Conservation (phyloP, 2,113 vertebrate genomes). For the Periophthalmodon schlosseri region DNA sequence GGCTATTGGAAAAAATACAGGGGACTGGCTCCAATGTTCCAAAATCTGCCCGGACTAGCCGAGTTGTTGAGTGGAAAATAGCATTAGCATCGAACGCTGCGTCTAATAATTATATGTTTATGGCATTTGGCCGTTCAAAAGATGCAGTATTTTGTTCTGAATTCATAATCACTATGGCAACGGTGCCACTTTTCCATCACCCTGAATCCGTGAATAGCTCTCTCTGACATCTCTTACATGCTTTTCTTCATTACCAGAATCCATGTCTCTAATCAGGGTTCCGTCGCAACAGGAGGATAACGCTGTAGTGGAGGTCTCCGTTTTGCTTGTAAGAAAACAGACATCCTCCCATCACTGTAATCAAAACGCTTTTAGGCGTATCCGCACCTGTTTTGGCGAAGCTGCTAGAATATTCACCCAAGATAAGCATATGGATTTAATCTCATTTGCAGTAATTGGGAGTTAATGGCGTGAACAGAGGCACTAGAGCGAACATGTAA, state of each 20-base stretch:
- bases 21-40: too few relatives aligned
- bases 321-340: neutral
- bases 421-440: constrained; percentile 1
- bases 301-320: neutral
- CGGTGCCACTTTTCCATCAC: too few relatives aligned
- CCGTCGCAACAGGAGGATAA: neutral
- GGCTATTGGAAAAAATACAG: too few relatives aligned
- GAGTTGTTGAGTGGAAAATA: too few relatives aligned
- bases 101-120: too few relatives aligned
- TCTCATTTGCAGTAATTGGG: neutral
- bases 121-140: too few relatives aligned
- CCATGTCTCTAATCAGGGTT: neutral
- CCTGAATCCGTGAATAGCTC: too few relatives aligned
- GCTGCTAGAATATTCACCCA: neutral
- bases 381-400: neutral
- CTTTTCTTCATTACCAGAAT: neutral
- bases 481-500: neutral
- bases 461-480: neutral
- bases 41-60: too few relatives aligned
- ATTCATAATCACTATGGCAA: too few relatives aligned
- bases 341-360: neutral
- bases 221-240: neutral
- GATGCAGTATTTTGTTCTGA: too few relatives aligned
- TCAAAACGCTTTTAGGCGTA: neutral
- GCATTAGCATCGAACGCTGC: too few relatives aligned